These are phyloP conservation scores for Rhamphomyia laevipes DNA, from an alignment of 2,888 invertebrate species.

Conservation along the genomic window DNA sequence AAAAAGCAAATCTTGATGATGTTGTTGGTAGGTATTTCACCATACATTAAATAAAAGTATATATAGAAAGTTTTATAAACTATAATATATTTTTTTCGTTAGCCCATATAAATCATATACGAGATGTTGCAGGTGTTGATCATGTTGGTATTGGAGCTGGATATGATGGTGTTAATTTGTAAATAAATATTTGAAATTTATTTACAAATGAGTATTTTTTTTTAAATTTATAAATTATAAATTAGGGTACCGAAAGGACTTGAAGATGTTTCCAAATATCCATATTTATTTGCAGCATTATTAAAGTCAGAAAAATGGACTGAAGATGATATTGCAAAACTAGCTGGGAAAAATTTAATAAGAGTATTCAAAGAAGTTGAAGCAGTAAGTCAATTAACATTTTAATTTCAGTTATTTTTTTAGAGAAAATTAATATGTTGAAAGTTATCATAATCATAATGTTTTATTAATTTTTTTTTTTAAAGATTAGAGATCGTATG, in stretches of 20 bases:
- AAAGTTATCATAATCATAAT: background rate
- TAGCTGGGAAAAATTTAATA: slow-evolving; percentile 73
- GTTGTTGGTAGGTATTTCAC: slow-evolving; percentile 43
- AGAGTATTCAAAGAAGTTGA: slow-evolving; percentile 67
- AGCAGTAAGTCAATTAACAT: slow-evolving; percentile 48
- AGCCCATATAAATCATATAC: slow-evolving; percentile 85
- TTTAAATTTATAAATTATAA: background rate
- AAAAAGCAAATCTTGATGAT: slow-evolving; percentile 45
- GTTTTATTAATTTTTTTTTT: background rate
- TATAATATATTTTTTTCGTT: background rate
- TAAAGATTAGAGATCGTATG: slow-evolving; percentile 45
- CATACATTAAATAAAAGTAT: background rate
- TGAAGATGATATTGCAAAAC: slow-evolving; percentile 67
- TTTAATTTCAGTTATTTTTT: background rate
- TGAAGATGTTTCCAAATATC: slow-evolving; percentile 78
- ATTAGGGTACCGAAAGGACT: slow-evolving; percentile 55
- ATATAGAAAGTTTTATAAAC: background rate
- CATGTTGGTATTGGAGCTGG: slow-evolving; percentile 81
- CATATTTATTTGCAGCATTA: slow-evolving; percentile 66
- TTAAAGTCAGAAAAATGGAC: slow-evolving; percentile 72
- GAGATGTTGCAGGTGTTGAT: slow-evolving; percentile 73
- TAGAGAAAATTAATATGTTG: background rate
- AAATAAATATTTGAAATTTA: slow-evolving; percentile 40
- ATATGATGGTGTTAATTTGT: slow-evolving; percentile 84
- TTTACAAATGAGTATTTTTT: background rate